These are phyloP conservation scores for Alviniconcha marisindica DNA, from an alignment of 1,140 invertebrate genomes.

Conservation along the genomic window DNA sequence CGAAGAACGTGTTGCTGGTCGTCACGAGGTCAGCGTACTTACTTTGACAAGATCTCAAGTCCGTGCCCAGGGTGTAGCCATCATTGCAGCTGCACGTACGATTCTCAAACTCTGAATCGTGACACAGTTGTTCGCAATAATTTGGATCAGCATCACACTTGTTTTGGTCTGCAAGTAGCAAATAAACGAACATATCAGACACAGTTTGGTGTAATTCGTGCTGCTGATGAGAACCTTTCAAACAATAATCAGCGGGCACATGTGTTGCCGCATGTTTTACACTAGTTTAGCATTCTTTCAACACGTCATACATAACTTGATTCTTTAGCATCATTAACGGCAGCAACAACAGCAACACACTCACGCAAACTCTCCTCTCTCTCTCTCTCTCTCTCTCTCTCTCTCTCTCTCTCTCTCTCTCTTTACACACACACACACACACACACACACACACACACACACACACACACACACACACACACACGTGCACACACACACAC, in stretches of 20 bases:
- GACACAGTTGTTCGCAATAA: conserved; percentile 24
- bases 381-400: too few relatives aligned
- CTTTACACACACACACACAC: neutral
- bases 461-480: neutral
- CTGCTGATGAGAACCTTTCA: too few relatives aligned
- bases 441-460: neutral
- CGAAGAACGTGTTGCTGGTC: too few relatives aligned
- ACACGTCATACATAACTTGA: too few relatives aligned
- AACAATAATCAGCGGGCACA: too few relatives aligned
- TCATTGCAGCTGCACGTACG: conserved; percentile 26
- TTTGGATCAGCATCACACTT: conserved; percentile 1
- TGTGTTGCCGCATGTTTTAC: too few relatives aligned
- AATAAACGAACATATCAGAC: neutral
- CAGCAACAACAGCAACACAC: too few relatives aligned
- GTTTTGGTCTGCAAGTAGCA: conserved; percentile 1
- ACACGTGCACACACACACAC: conserved; percentile 1
- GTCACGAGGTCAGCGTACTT: too few relatives aligned
- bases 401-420: too few relatives aligned
- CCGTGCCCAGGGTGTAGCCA: conserved; percentile 36
- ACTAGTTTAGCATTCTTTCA: too few relatives aligned
- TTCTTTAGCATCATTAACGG: too few relatives aligned
- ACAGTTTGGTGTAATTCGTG: too few relatives aligned
- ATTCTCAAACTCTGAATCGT: neutral
- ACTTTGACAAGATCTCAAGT: conserved; percentile 30
- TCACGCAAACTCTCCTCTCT: neutral